These are phyloP conservation scores for Corythaeola cristata DNA, from an alignment of 2,113 vertebrate genomes.

Conservation along the genomic window DNA sequence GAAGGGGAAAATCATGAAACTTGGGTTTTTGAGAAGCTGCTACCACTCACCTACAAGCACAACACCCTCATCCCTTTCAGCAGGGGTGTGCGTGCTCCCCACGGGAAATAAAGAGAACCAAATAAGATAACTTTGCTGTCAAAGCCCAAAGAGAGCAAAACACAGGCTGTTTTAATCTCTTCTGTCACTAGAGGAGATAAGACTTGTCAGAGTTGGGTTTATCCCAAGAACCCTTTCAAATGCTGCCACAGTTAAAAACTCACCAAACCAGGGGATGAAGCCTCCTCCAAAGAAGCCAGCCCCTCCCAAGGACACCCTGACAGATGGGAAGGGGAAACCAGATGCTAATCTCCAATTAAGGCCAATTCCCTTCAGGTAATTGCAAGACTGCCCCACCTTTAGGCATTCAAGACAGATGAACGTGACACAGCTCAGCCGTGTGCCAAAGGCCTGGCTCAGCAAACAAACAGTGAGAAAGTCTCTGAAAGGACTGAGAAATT, in stretches of 20 bases:
- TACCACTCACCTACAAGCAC: neutral
- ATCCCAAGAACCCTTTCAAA: neutral
- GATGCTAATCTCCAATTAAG: neutral
- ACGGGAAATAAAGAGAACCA: neutral
- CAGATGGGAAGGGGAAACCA: neutral
- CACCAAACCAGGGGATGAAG: neutral
- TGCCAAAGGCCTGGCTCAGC: neutral
- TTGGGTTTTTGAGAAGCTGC: neutral
- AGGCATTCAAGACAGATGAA: neutral
- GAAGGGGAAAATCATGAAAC: neutral
- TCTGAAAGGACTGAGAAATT: neutral
- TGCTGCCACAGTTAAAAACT: neutral
- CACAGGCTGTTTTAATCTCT: neutral
- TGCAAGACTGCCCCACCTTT: neutral
- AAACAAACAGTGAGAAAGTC: neutral
- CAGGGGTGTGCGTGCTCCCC: accelerated
- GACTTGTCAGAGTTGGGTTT: neutral
- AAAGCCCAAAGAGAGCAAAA: neutral
- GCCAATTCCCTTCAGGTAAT: neutral
- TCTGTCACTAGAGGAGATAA: too few species aligned
- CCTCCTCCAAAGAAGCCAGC: neutral
- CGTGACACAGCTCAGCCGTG: neutral
- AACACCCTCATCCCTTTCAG: neutral
- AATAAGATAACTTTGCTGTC: neutral
- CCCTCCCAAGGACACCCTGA: neutral